phyloP scores from a whole-genome alignment of 1,140 invertebrate species.

The Wasmannia auropunctata region DNA sequence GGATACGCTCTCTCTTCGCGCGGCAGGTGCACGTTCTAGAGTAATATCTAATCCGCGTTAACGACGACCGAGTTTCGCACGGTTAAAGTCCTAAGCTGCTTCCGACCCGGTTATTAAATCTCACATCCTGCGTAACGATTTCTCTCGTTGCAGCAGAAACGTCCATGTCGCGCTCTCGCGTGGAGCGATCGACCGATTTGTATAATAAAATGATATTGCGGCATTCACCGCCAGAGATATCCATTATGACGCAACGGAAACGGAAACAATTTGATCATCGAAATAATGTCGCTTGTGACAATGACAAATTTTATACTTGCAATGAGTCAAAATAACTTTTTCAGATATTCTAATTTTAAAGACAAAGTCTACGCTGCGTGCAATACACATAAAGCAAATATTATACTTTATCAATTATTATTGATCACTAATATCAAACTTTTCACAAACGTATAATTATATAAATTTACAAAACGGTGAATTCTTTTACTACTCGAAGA shows the following conservation, averaged over 20 bases:
- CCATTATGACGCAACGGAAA: neutral
- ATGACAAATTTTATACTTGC: neutral
- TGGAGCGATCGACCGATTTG: slow-evolving; percentile 13
- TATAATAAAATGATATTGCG: slow-evolving; percentile 43
- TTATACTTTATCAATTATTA: neutral
- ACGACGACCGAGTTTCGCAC: slow-evolving; percentile 64
- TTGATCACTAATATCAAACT: neutral
- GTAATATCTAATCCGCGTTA: slow-evolving; percentile 49
- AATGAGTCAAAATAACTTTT: neutral
- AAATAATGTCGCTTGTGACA: neutral
- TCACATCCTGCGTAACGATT: slow-evolving; percentile 63
- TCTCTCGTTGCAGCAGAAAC: slow-evolving; percentile 50
- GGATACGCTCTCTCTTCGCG: slow-evolving; percentile 26
- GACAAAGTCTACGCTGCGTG: neutral
- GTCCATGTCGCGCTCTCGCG: slow-evolving; percentile 23
- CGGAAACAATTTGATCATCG: neutral
- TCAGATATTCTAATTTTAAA: neutral
- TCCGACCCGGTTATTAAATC: slow-evolving; percentile 61
- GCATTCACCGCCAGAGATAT: neutral
- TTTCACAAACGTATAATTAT: neutral
- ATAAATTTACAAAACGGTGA: neutral
- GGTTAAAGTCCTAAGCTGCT: slow-evolving; percentile 54
- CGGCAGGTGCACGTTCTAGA: slow-evolving; percentile 1
- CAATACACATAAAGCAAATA: neutral
- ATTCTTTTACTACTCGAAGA: neutral